Conservation (phyloP, 1,140 invertebrate species). For the Drosophila seguyi region DNA sequence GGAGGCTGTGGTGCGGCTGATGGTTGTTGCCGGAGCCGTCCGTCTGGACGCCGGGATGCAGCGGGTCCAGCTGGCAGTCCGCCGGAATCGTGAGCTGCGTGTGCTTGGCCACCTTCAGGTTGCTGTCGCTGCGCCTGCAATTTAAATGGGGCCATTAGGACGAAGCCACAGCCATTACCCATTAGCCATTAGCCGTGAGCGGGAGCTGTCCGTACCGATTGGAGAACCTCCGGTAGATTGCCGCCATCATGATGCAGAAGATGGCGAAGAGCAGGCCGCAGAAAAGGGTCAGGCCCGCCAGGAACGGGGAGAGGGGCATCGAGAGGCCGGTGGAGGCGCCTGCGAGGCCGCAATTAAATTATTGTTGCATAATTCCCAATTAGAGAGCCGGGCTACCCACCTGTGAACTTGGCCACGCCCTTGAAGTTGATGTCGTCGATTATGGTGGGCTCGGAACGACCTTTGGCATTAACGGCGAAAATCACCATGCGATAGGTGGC, state of each 20-base stretch:
- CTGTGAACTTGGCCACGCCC: conserved; percentile 90
- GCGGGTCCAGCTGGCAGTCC: conserved; percentile 84
- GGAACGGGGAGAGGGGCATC: conserved; percentile 89
- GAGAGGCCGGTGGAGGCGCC: conserved; percentile 85
- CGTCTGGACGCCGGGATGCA: conserved; percentile 71
- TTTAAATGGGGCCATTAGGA: conserved; percentile 61
- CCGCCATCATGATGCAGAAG: conserved; percentile 90
- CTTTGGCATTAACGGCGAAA: conserved; percentile 94
- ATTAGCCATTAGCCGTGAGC: conserved; percentile 15
- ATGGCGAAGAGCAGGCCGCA: conserved; percentile 89
- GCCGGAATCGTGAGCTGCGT: conserved; percentile 81
- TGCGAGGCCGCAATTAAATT: conserved; percentile 67
- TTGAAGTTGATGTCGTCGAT: conserved; percentile 93
- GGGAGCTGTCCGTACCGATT: conserved; percentile 73
- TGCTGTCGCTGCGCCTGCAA: conserved; percentile 81
- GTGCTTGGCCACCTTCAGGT: conserved; percentile 84
- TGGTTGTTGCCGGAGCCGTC: conserved; percentile 69
- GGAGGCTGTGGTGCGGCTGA: conserved; percentile 78
- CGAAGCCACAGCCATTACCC: conserved; percentile 24
- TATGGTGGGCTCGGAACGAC: conserved; percentile 91
- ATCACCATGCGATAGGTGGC: conserved; percentile 91
- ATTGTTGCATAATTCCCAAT: conserved; percentile 40
- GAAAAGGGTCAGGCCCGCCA: conserved; percentile 90
- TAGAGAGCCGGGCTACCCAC: conserved; percentile 79
- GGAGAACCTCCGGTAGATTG: conserved; percentile 88